Percentiles rank a stretch among this genome's conserved stretches.
Evolutionary conservation across 2,113 vertebrate species (phyloP).

Genomic region (Cyanoramphus novaezelandiae): DNA sequence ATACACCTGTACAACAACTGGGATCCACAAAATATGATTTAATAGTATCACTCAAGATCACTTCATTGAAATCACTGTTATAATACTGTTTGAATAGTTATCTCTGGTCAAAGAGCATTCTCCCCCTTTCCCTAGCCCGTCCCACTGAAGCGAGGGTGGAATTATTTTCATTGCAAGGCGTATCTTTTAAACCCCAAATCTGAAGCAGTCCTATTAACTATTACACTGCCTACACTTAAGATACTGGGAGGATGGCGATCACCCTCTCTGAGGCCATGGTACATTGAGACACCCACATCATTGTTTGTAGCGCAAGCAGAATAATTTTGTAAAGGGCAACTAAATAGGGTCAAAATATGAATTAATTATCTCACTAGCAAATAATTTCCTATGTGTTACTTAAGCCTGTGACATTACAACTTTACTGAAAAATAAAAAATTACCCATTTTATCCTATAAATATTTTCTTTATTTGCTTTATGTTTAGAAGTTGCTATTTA

Average conservation of each 20-base stretch:
- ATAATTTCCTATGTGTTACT: conserved; percentile 68
- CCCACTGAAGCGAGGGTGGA: conserved; percentile 44
- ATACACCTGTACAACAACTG: conserved; percentile 71
- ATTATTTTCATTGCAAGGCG: background rate
- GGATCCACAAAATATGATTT: conserved; percentile 70
- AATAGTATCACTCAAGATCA: conserved; percentile 67
- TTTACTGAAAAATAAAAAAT: conserved; percentile 79
- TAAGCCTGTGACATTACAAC: conserved; percentile 63
- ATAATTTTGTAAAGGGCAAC: conserved; percentile 61
- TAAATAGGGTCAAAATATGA: conserved; percentile 65
- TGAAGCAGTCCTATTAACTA: conserved; percentile 43
- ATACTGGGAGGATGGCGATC: conserved; percentile 17
- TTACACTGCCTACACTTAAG: conserved; percentile 49
- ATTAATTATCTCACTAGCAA: conserved; percentile 33
- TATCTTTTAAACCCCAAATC: conserved; percentile 20
- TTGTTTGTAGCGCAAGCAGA: conserved; percentile 60
- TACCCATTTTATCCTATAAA: conserved; percentile 83
- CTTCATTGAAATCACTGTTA: conserved; percentile 62
- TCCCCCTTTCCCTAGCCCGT: background rate
- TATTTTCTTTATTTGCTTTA: conserved; percentile 82
- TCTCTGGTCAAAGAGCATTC: conserved; percentile 48
- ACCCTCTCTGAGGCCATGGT: conserved; percentile 48
- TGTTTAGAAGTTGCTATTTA: conserved; percentile 81
- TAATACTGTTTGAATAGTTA: conserved; percentile 63
- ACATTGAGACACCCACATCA: conserved; percentile 54